Base-by-base conservation (phyloP, 2,797 vertebrate species). In the Macropus fuliginosus region DNA sequence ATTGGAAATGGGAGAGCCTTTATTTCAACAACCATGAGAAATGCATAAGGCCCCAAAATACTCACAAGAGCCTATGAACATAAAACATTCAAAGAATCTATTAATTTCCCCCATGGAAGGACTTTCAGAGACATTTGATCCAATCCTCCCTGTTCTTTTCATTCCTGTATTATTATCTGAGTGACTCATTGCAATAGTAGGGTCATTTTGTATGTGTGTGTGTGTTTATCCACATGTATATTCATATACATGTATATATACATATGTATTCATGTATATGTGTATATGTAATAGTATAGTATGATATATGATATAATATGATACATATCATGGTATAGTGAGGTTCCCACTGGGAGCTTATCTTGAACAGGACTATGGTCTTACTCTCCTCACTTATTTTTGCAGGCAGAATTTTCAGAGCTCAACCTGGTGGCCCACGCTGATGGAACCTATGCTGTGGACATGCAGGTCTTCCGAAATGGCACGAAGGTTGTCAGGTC, bases 401-500 rank as follows among this genome's bases (percentile, higher is more conserved):
- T 96, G 1, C 52, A 99, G 99, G 99, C 99, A 4, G 99, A 99
- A 97, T 99, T 99, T 98, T 99, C 99, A 50, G 99, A 99, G 98
- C 98, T 99, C 97, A 99, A 99, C 98, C 99, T 99, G 55, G 98
- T 99, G 98, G 99, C 99, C 92, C 99, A 99, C 27, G 99, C 99
- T 59, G 99, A 99, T 91, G 99, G 99, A 90, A 99, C 99, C 97
- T 99, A 99, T 12, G 99, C 99, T 0, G 99, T 99, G 96, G 99
- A 99, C 97, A 99, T 99, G 98, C 99, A 99, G 98, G 98, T 99
- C n/a, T 98, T 99, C 95, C 99, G 99, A 96, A 99, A 99, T 59
- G 99, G 99, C 94, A 99, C 98, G 3, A 99, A 99, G 98, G 99
- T 99, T 92, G 99, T 99, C 98, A 99, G 99, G 99, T 99, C 98